Evolutionary conservation across 1,140 invertebrate genomes (phyloP).

Genomic region (Zophobas morio): DNA sequence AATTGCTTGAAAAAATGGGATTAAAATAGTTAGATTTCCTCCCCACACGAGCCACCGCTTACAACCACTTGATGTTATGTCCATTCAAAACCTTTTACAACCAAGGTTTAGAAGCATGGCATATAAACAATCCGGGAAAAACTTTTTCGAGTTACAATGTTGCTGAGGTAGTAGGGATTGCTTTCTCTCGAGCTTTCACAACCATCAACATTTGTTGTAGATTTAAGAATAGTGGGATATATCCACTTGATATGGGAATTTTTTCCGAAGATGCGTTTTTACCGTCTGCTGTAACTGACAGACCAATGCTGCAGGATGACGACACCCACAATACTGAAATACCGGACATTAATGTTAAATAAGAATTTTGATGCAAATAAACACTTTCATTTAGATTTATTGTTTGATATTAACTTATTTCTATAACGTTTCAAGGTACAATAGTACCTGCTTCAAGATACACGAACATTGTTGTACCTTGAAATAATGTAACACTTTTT

Average conservation of each 20-base stretch:
- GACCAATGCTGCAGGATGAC: background rate
- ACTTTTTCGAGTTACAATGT: background rate
- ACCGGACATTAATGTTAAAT: background rate
- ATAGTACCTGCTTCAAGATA: background rate
- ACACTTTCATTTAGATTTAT: background rate
- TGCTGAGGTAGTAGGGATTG: background rate
- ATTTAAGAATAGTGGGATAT: background rate
- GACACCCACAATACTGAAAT: background rate
- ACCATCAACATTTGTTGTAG: background rate
- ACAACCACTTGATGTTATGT: conserved; percentile 69
- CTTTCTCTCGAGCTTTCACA: background rate
- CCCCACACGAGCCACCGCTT: conserved; percentile 64
- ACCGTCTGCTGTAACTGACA: too few relatives aligned
- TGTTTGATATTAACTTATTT: background rate
- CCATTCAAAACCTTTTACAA: conserved; percentile 49
- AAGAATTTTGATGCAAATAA: background rate
- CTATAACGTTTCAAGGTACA: background rate
- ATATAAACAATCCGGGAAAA: conserved; percentile 2
- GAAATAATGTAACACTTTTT: background rate
- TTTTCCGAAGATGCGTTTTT: background rate
- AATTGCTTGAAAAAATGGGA: conserved; percentile 57
- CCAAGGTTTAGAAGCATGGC: background rate
- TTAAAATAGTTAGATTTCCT: conserved; percentile 61
- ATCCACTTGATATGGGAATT: background rate
- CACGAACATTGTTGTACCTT: background rate